These are phyloP conservation scores for Manis crassicaudata DNA, from an alignment of 2,797 vertebrate species.

Conservation along the genomic window DNA sequence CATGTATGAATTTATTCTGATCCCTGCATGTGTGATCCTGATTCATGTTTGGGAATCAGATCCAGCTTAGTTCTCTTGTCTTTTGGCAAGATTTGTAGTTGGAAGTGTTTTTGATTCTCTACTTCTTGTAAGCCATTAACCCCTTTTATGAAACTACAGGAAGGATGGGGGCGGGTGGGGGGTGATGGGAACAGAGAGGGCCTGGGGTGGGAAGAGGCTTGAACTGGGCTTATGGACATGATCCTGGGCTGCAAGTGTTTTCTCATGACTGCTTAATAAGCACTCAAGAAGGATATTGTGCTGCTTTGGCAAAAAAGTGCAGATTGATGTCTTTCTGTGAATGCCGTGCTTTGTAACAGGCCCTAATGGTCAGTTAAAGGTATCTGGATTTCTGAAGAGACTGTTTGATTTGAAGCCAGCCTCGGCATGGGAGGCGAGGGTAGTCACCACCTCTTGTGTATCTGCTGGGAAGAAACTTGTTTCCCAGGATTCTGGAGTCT, in stretches of 20 bases:
- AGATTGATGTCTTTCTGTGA: slow-evolving; percentile 83
- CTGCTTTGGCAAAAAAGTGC: slow-evolving; percentile 79
- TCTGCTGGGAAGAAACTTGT: slow-evolving; percentile 40
- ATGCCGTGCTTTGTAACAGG: slow-evolving; percentile 80
- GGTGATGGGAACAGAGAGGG: slow-evolving; percentile 32
- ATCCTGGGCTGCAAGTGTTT: slow-evolving; percentile 78
- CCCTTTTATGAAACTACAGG: slow-evolving; percentile 71
- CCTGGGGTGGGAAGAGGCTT: slow-evolving; percentile 11
- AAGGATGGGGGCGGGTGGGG: slow-evolving; percentile 43
- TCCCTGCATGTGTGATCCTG: neutral
- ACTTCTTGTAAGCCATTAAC: slow-evolving; percentile 66
- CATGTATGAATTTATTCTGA: neutral
- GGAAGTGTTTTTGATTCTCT: slow-evolving; percentile 57
- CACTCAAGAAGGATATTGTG: slow-evolving; percentile 84
- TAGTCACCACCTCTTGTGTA: slow-evolving; percentile 65
- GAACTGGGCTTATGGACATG: slow-evolving; percentile 64
- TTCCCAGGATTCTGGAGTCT: slow-evolving; percentile 82
- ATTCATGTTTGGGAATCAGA: slow-evolving; percentile 24
- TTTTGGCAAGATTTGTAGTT: slow-evolving; percentile 68
- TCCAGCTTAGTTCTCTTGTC: neutral
- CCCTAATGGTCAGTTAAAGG: slow-evolving; percentile 77
- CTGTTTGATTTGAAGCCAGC: slow-evolving; percentile 82
- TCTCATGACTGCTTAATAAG: slow-evolving; percentile 73
- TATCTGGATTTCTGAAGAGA: slow-evolving; percentile 74
- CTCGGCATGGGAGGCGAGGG: slow-evolving; percentile 56